phyloP scores from a whole-genome alignment of 2,797 vertebrate species.

The Notoglanidium macrostoma region DNA sequence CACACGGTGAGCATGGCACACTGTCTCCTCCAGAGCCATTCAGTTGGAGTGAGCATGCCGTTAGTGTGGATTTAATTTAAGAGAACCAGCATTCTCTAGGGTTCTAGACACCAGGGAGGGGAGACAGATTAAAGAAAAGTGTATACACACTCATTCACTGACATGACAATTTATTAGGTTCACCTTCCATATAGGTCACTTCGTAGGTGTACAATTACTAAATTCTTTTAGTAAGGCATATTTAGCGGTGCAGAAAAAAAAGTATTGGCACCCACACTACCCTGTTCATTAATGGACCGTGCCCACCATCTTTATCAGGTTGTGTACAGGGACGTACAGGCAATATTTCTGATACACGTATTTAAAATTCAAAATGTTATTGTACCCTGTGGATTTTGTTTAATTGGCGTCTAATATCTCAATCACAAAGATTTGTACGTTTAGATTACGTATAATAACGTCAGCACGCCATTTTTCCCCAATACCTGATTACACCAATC shows the following conservation, averaged over 20 bases:
- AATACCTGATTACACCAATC: neutral
- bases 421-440: neutral
- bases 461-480: neutral
- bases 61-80: constrained; percentile 41
- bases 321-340: neutral
- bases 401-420: no score
- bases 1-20: constrained; percentile 39
- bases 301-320: neutral
- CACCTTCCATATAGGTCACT: neutral
- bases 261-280: neutral
- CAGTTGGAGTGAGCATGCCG: constrained; percentile 38
- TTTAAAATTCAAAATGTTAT: neutral
- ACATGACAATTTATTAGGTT: constrained; percentile 34
- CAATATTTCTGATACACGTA: neutral
- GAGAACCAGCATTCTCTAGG: constrained; percentile 36
- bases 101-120: neutral
- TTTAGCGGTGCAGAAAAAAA: neutral
- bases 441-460: neutral
- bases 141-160: neutral
- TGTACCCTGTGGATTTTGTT: neutral
- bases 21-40: constrained; percentile 44
- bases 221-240: neutral
- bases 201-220: neutral
- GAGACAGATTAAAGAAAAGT: neutral
- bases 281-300: no score